These are phyloP conservation scores for Corydoras maculifer DNA, from an alignment of 2,113 vertebrate species.

Conservation along the genomic window DNA sequence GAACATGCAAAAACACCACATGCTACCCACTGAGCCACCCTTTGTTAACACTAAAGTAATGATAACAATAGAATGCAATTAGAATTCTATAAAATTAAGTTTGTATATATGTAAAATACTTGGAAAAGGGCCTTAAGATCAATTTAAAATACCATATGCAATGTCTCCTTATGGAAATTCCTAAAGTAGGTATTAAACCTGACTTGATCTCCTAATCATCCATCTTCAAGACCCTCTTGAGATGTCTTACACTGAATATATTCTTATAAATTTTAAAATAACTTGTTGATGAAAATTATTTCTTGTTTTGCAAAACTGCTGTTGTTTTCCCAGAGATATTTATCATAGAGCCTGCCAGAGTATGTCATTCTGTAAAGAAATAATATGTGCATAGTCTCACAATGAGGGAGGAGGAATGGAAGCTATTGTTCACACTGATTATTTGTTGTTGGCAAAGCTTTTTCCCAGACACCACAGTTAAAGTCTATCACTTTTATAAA, in stretches of 20 bases:
- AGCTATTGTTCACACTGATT: not conserved
- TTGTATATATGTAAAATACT: not conserved
- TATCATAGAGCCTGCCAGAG: not conserved
- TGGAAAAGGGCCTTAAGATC: not conserved
- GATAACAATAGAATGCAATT: too few relatives aligned
- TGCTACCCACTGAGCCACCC: too few relatives aligned
- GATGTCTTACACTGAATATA: not conserved
- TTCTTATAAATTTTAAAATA: not conserved
- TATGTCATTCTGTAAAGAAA: not conserved
- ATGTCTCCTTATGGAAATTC: not conserved
- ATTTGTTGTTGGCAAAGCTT: not conserved
- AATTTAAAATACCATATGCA: not conserved
- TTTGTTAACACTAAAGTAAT: too few relatives aligned
- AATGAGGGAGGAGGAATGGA: not conserved
- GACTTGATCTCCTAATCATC: not conserved
- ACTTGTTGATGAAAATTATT: constrained; percentile 7
- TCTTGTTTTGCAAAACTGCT: constrained; percentile 9
- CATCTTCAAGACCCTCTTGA: not conserved
- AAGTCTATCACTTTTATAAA: too few relatives aligned
- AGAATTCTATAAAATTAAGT: not conserved
- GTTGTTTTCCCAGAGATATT: not conserved
- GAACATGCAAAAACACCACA: too few relatives aligned
- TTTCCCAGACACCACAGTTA: too few relatives aligned
- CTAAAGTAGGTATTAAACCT: constrained; percentile 1
- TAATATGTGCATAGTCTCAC: not conserved